Percentiles rank a stretch among this genome's conserved stretches.
Evolutionary conservation across 2,113 vertebrate species (phyloP).

Genomic region (Lepus timidus): DNA sequence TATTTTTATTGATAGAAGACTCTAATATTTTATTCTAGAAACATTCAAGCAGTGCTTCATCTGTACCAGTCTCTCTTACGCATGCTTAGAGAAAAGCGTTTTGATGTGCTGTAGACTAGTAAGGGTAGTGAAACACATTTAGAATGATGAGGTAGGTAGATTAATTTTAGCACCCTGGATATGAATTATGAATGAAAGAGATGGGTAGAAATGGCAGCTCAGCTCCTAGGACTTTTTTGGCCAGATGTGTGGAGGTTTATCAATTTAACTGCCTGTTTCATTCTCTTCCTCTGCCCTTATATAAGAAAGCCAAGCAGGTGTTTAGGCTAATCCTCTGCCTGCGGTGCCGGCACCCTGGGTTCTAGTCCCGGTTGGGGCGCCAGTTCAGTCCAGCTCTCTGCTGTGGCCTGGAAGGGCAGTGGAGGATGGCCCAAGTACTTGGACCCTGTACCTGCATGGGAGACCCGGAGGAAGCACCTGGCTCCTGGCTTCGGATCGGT

Average conservation of each 20-base stretch:
- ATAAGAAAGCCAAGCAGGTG: conserved; percentile 6
- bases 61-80: neutral
- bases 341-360: no score
- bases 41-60: neutral
- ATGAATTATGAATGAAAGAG: neutral
- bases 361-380: no score
- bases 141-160: neutral
- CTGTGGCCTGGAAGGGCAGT: no score
- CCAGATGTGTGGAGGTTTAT: neutral
- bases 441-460: no score
- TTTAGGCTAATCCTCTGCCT: no score
- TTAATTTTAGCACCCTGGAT: neutral
- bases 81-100: neutral
- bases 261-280: neutral
- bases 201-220: conserved; percentile 26
- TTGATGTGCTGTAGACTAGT: neutral
- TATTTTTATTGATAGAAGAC: conserved; percentile 5
- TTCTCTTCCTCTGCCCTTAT: neutral
- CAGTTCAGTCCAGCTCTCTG: no score
- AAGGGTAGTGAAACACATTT: neutral
- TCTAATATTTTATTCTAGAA: conserved; percentile 33
- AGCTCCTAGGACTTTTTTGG: neutral
- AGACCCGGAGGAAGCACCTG: no score
- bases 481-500: no score
- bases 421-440: no score